Base-by-base conservation (phyloP, 2,797 vertebrate genomes). In the Geotrypetes seraphini region DNA sequence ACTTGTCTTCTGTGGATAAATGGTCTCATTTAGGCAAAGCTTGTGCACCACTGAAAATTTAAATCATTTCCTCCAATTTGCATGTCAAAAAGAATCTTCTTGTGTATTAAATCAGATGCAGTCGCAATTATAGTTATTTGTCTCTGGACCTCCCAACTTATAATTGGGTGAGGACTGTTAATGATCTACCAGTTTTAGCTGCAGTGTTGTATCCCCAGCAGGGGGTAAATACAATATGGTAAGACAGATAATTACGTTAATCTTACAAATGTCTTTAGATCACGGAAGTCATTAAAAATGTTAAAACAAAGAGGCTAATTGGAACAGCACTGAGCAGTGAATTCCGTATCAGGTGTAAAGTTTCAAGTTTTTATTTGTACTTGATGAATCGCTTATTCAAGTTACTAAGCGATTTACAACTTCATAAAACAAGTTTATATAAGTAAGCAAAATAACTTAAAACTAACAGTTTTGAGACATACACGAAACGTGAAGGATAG, bases 131-230 rank as follows among this genome's bases (percentile, higher is more conserved):
- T 41, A 45, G 45, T 63, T 50, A 51, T 73, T 73, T 73, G 61
- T 73, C 54, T 64, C 40, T 43, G 26, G 36, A 39, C 63, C 39
- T 36, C 22, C 60, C 59, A 68, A 61, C 56, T 50, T 50, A 28
- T 60, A 66, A 66, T 66, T 66, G 66, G 69, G 66, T 72, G 64
- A 72, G 69, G 50, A 54, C 57, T 60, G 50, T 46, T 70, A 72
- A 73, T 69, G 58, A 73, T 43, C 39, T 33, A 42, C 40, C 40
- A 46, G 55, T 34, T 47, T 46, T 50, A 9, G 47, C 30, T 27
- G 25, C 41, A 47, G 12, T 36, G 44, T 37, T 55, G 48, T 25
- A 13, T 50, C 48, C 55, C 36, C 66, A 62, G 68, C 60, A 64
- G 59, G 58, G 59, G 19, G 55, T 47, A 66, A 57, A 56, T 37